Evolutionary conservation across 2,888 invertebrate species (phyloP).

Genomic region (Coleophora deauratella): DNA sequence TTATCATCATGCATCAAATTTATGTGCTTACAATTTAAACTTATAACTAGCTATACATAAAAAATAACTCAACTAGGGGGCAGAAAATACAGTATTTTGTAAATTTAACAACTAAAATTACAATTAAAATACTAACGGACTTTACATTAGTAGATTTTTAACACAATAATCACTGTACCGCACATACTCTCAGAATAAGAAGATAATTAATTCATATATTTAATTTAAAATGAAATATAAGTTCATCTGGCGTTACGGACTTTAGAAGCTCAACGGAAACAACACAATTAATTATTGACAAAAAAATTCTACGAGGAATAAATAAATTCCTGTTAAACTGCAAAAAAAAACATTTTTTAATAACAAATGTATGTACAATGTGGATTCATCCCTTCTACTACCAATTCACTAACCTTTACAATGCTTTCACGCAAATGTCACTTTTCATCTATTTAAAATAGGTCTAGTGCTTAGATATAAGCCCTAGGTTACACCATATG

Average conservation of each 20-base stretch:
- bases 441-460: slow-evolving; percentile 38
- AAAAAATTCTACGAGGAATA: no score
- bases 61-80: slow-evolving; percentile 72
- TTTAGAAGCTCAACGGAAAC: no score
- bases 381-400: slow-evolving; percentile 30
- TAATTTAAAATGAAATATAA: slow-evolving; percentile 20
- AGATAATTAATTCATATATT: slow-evolving; percentile 17
- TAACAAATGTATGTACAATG: slow-evolving; percentile 27
- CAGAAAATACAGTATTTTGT: slow-evolving; percentile 71
- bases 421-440: slow-evolving; percentile 52
- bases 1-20: slow-evolving; percentile 74
- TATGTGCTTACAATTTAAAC: slow-evolving; percentile 73
- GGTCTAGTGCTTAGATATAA: no score
- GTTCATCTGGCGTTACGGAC: no score
- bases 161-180: slow-evolving; percentile 52
- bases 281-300: no score
- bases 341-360: no score
- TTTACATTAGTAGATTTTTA: slow-evolving; percentile 58
- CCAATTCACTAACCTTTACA: slow-evolving; percentile 72
- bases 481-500: no score
- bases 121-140: slow-evolving; percentile 57
- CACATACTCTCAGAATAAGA: slow-evolving; percentile 62
- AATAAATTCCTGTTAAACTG: no score
- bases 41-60: slow-evolving; percentile 74
- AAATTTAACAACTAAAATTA: slow-evolving; percentile 65